phyloP scores from a whole-genome alignment of 2,888 invertebrate genomes.

The Drosophila testacea region DNA sequence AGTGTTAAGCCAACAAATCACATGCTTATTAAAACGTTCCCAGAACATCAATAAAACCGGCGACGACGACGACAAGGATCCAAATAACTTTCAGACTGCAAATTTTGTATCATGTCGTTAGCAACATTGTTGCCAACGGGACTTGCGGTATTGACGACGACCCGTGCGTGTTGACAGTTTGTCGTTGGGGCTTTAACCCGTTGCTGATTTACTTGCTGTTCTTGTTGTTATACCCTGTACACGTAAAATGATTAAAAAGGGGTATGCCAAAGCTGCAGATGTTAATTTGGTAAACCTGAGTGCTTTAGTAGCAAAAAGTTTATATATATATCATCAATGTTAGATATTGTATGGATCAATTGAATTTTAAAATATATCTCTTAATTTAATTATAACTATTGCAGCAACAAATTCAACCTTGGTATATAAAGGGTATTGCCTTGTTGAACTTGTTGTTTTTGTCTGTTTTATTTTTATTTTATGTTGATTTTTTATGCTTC shows the following conservation, averaged over 20 bases:
- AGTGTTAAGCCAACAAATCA: constrained; percentile 52
- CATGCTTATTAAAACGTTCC: constrained; percentile 67
- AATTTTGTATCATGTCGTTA: constrained; percentile 57
- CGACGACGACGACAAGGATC: constrained; percentile 28
- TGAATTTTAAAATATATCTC: too few species aligned
- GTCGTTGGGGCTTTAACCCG: constrained; percentile 23
- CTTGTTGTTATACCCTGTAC: neutral
- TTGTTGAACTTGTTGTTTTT: neutral
- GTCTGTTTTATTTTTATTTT: constrained; percentile 2
- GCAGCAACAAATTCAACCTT: too few species aligned
- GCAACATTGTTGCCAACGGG: constrained; percentile 67
- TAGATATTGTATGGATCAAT: too few species aligned
- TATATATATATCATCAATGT: too few species aligned
- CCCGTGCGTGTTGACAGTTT: constrained; percentile 61
- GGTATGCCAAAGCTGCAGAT: neutral
- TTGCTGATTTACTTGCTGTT: neutral
- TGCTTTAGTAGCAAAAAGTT: too few species aligned
- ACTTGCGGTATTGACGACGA: constrained; percentile 37
- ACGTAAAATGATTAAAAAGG: neutral
- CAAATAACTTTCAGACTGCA: constrained; percentile 24
- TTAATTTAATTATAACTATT: too few species aligned
- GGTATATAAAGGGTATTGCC: constrained; percentile 2
- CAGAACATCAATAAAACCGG: constrained; percentile 68
- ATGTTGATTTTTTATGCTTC: constrained; percentile 18
- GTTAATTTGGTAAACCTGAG: too few species aligned